Evolutionary conservation across 2,888 invertebrate genomes (phyloP).

Genomic region (Anarsia innoxiella): DNA sequence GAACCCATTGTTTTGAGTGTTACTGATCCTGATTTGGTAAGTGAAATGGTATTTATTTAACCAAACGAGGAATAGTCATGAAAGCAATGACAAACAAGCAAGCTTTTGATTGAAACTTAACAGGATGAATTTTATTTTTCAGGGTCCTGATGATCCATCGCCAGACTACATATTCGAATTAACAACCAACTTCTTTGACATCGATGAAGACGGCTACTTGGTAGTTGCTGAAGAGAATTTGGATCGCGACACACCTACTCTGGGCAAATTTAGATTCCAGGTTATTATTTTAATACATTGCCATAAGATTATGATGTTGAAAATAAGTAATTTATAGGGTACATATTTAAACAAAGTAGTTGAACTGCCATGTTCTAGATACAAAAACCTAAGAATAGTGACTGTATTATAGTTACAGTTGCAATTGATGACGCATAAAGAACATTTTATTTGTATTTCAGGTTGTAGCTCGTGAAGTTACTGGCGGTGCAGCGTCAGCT

Average conservation of each 20-base stretch:
- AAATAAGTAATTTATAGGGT: too few species aligned
- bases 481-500: conserved; percentile 85
- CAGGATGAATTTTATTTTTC: conserved; percentile 32
- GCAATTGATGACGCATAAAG: not conserved
- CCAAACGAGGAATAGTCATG: too few species aligned
- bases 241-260: conserved; percentile 91
- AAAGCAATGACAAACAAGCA: too few species aligned
- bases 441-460: conserved; percentile 27
- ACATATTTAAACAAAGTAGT: too few species aligned
- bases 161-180: conserved; percentile 88
- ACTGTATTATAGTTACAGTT: not conserved
- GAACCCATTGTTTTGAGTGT: conserved; percentile 83
- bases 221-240: conserved; percentile 88
- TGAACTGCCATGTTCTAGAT: too few species aligned
- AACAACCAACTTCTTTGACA: conserved; percentile 88
- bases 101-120: too few species aligned
- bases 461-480: conserved; percentile 89
- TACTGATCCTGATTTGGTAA: conserved; percentile 89
- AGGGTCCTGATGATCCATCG: conserved; percentile 86
- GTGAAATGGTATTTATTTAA: too few species aligned
- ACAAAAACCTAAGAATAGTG: not conserved
- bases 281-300: conserved; percentile 53
- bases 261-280: conserved; percentile 89
- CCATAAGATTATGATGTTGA: too few species aligned
- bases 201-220: conserved; percentile 82